phyloP scores from a whole-genome alignment of 2,888 invertebrate genomes.

The Drosophila emarginata region DNA sequence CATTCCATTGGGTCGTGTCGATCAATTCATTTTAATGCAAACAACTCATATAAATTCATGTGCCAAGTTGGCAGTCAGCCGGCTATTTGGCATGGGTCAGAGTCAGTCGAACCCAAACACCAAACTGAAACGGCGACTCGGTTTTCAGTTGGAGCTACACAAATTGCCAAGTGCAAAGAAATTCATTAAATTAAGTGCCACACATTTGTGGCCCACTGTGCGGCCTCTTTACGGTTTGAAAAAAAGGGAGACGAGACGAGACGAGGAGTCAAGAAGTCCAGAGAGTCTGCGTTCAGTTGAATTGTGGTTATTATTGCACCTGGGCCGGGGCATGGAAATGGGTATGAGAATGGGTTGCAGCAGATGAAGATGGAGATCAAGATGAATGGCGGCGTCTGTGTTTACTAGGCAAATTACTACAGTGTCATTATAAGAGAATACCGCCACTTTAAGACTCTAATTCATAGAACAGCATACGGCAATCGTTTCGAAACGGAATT shows the following conservation, averaged over 20 bases:
- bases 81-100: conserved; percentile 24
- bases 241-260: neutral
- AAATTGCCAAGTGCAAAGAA: conserved; percentile 69
- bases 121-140: neutral
- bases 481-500: no score
- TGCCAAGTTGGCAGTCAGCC: conserved; percentile 59
- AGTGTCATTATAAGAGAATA: conserved; percentile 29
- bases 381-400: conserved; percentile 43
- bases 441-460: neutral
- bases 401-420: conserved; percentile 44
- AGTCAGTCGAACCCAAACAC: conserved; percentile 6
- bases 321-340: conserved; percentile 34
- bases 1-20: conserved; percentile 57
- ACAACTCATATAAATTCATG: conserved; percentile 76
- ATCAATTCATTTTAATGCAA: conserved; percentile 76
- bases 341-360: conserved; percentile 11
- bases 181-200: conserved; percentile 77
- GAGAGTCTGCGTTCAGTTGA: conserved; percentile 15
- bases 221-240: conserved; percentile 31
- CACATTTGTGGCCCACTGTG: conserved; percentile 75
- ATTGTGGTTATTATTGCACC: conserved; percentile 48
- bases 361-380: conserved; percentile 9
- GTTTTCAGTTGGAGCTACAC: conserved; percentile 30
- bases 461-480: neutral
- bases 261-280: neutral